Conservation (phyloP, 2,113 vertebrate species). For the Lynx canadensis region DNA sequence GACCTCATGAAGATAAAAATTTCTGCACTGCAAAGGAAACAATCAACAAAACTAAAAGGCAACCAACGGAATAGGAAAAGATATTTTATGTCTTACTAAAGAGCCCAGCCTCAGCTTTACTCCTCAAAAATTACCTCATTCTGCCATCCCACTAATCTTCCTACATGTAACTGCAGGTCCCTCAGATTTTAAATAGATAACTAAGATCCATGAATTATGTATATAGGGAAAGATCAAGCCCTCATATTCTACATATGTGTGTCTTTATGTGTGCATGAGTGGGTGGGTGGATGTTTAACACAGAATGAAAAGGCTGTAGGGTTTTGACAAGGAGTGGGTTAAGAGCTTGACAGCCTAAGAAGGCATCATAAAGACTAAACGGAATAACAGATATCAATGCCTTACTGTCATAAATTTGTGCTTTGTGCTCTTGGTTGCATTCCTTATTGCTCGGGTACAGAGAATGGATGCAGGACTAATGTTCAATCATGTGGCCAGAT, state of each 20-base stretch:
- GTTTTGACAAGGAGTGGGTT: background rate
- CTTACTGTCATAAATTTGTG: background rate
- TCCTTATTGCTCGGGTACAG: background rate
- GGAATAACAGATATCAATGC: background rate
- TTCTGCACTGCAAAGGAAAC: too few relatives aligned
- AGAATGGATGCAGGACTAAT: background rate
- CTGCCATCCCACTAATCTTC: background rate
- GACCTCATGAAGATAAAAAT: too few relatives aligned
- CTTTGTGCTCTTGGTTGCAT: background rate
- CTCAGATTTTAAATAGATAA: background rate
- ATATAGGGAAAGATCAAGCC: background rate
- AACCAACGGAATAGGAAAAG: too few relatives aligned
- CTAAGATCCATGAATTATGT: background rate
- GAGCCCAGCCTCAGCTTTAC: background rate
- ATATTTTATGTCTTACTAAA: background rate
- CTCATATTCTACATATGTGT: background rate
- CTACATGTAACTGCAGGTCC: background rate
- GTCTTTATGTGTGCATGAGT: background rate
- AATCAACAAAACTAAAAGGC: too few relatives aligned
- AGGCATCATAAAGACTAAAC: background rate
- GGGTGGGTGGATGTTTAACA: background rate
- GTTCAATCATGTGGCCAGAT: background rate
- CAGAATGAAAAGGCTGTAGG: background rate
- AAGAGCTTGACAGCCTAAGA: background rate
- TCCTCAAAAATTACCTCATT: background rate